Conservation (phyloP, 2,888 invertebrate species). For the Cantharis lateralis region DNA sequence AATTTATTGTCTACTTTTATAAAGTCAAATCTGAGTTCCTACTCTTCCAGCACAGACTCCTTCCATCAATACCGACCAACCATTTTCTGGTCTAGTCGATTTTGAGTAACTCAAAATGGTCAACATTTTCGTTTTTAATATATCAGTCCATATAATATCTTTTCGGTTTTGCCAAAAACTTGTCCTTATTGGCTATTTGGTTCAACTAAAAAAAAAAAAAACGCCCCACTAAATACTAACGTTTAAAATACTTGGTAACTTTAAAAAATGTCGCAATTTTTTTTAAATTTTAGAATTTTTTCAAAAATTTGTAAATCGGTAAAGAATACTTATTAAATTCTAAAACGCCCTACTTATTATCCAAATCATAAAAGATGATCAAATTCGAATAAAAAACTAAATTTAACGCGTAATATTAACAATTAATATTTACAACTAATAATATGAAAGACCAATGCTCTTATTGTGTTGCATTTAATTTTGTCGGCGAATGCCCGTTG, state of each 20-base stretch:
- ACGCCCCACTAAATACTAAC: neutral
- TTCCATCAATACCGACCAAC: neutral
- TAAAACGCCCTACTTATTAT: neutral
- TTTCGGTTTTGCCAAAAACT: neutral
- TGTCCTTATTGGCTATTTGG: neutral
- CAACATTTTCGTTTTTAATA: too few relatives aligned
- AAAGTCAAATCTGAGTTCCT: neutral
- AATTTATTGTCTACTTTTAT: neutral
- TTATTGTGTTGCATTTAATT: constrained; percentile 30
- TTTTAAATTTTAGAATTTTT: neutral
- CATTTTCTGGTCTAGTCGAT: neutral
- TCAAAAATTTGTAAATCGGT: neutral
- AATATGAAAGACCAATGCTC: constrained; percentile 6
- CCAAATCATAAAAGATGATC: neutral
- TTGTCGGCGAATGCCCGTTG: constrained; percentile 46
- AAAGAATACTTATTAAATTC: neutral
- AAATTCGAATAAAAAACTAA: constrained; percentile 3
- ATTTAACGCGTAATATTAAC: neutral
- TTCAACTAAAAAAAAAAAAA: neutral
- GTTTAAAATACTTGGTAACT: neutral
- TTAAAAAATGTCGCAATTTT: neutral
- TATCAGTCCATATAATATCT: neutral
- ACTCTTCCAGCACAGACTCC: too few relatives aligned
- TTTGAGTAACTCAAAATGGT: neutral
- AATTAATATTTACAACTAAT: neutral